Base-by-base conservation (phyloP, 2,797 vertebrate genomes). In the Notolepis coatsorum region DNA sequence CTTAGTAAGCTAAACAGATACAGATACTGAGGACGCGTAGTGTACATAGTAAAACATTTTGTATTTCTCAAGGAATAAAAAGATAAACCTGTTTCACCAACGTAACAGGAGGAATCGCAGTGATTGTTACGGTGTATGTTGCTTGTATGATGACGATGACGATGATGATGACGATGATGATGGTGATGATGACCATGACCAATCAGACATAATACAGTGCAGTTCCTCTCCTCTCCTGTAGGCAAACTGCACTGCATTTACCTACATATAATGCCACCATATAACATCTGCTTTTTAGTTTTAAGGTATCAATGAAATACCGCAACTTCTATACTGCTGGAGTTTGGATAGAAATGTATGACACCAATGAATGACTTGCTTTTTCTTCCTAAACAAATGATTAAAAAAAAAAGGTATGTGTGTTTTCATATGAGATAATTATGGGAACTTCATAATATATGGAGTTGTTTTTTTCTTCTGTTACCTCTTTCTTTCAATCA, bases 361-460 rank as follows among this genome's bases (percentile, higher is more conserved):
- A 92, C 88, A 88, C 86, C 87, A 89, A 90, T 89, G 92, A 93
- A 92, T 92, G 91, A 91, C 76, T 81, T 71, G 73, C 62, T 75
- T 83, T 80, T 65, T 80, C 74, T 84, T 79, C 75, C 61, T 54
- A 41, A 73, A n/a, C n/a, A n/a, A n/a, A n/a, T n/a, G n/a, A n/a
- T n/a, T n/a, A n/a, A n/a, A n/a, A n/a, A n/a, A n/a, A 75, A 79
- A 72, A 73, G 52, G 64, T 69, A 23, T 60, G 71, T 71, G 68
- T 89, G 75, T 80, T 88, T 86, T 84, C 77, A 76, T 77, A 82
- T 66, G 62, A 82, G 82, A 78, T 80, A 69, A 71, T 71, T 75
- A 72, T 63, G 52, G 80, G 84, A 77, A 84, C 68, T 76, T 73
- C 71, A 88, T 78, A 77, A 83, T 88, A 75, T 82, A 73, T 77